These are phyloP conservation scores for Pemphredon lugubris DNA, from an alignment of 2,888 invertebrate genomes.

Conservation along the genomic window DNA sequence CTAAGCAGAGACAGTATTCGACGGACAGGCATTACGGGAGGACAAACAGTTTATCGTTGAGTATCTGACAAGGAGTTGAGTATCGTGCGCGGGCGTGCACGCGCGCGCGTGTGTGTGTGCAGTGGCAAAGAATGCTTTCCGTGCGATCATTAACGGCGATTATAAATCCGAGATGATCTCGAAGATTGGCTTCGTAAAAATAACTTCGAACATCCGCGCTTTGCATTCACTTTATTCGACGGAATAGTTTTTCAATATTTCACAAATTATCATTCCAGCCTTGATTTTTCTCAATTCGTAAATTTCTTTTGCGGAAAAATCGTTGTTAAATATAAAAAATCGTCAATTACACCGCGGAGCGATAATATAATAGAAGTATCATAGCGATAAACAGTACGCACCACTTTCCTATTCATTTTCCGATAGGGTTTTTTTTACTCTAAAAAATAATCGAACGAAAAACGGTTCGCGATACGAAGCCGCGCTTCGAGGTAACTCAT, in stretches of 20 bases:
- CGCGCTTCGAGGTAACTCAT: constrained; percentile 17
- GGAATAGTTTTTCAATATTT: no score
- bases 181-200: constrained; percentile 32
- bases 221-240: no score
- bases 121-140: constrained; percentile 72
- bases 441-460: no score
- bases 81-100: constrained; percentile 32
- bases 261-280: no score
- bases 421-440: no score
- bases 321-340: no score
- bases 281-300: no score
- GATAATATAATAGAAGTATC: background rate
- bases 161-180: constrained; percentile 11
- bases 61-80: constrained; percentile 51
- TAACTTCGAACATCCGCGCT: background rate
- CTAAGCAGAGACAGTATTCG: constrained; percentile 77
- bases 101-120: constrained; percentile 76
- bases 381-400: background rate
- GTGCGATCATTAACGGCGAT: constrained; percentile 14
- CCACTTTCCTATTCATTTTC: no score
- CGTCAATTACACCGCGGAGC: background rate
- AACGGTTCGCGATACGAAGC: background rate
- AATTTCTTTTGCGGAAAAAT: no score
- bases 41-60: constrained; percentile 76
- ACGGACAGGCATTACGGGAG: constrained; percentile 76